Percentiles rank a stretch among this genome's conserved stretches.
phyloP scores from a whole-genome alignment of 2,888 invertebrate species.

The Ormia ochracea region DNA sequence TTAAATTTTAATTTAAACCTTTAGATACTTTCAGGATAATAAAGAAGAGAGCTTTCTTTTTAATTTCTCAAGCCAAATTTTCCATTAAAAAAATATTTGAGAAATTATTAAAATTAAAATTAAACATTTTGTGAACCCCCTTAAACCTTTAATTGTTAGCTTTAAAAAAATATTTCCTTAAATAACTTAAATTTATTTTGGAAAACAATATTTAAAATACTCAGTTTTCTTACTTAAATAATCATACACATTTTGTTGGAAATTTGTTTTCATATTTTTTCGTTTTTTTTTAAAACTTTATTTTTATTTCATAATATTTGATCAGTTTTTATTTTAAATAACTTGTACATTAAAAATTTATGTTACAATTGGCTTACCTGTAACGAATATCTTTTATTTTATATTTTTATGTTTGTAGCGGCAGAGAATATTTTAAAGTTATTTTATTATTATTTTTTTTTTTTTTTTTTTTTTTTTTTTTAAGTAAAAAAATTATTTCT shows the following conservation, averaged over 20 bases:
- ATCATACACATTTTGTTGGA: slow-evolving; percentile 43
- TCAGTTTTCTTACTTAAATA: slow-evolving; percentile 25
- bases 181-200: slow-evolving; percentile 12
- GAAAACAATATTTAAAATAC: slow-evolving; percentile 4
- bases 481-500: not conserved
- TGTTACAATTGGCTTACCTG: slow-evolving; percentile 44
- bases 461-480: not conserved
- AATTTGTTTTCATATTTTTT: slow-evolving; percentile 31
- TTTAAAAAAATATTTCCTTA: slow-evolving; percentile 7
- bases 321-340: slow-evolving; percentile 10
- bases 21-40: slow-evolving; percentile 34
- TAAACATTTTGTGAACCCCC: slow-evolving; percentile 12
- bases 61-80: slow-evolving; percentile 40
- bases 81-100: not conserved
- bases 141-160: slow-evolving; percentile 28
- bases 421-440: not conserved
- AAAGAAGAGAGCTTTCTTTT: slow-evolving; percentile 47
- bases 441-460: not conserved
- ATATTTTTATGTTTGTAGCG: not conserved
- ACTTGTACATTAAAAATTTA: not conserved
- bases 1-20: not conserved
- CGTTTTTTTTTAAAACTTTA: slow-evolving; percentile 7
- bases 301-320: slow-evolving; percentile 39
- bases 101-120: slow-evolving; percentile 10
- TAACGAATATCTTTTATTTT: too few species aligned